Percentiles rank a stretch among this genome's conserved stretches.
phyloP scores from a whole-genome alignment of 2,797 vertebrate species.

The Podarcis siculus region DNA sequence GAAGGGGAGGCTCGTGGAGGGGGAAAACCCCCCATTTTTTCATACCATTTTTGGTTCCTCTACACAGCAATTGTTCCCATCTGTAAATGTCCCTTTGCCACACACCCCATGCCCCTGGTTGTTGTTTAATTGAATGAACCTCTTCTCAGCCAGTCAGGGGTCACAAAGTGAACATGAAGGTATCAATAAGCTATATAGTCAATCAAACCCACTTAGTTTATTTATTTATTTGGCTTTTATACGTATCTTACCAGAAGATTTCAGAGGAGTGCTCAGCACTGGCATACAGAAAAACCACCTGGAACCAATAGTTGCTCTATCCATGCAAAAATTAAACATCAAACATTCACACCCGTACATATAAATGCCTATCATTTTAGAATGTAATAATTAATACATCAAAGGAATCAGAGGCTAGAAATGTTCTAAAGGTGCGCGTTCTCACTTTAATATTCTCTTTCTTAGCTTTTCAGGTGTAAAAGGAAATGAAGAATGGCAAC shows the following conservation, averaged over 20 bases:
- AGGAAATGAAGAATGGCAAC: constrained; percentile 20
- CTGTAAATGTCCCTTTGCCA: background rate
- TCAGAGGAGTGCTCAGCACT: background rate
- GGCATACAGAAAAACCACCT: background rate
- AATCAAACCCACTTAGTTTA: background rate
- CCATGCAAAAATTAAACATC: background rate
- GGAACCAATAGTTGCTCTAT: background rate
- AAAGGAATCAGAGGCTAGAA: background rate
- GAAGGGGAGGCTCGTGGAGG: background rate
- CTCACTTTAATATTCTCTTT: constrained; percentile 42
- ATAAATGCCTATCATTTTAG: background rate
- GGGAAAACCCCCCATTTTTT: background rate
- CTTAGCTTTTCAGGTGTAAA: constrained; percentile 22
- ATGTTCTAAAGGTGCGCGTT: background rate
- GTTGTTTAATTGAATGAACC: background rate
- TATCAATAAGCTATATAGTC: background rate
- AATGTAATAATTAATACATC: constrained; percentile 15
- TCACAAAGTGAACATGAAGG: background rate
- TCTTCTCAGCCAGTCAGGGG: background rate
- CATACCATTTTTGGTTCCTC: background rate
- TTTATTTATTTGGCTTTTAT: too few relatives aligned
- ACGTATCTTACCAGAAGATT: background rate
- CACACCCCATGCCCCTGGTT: too few relatives aligned
- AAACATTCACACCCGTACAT: background rate
- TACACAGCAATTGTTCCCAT: background rate